These are phyloP conservation scores for Neodiprion virginianus DNA, from an alignment of 1,140 invertebrate genomes.

Conservation along the genomic window DNA sequence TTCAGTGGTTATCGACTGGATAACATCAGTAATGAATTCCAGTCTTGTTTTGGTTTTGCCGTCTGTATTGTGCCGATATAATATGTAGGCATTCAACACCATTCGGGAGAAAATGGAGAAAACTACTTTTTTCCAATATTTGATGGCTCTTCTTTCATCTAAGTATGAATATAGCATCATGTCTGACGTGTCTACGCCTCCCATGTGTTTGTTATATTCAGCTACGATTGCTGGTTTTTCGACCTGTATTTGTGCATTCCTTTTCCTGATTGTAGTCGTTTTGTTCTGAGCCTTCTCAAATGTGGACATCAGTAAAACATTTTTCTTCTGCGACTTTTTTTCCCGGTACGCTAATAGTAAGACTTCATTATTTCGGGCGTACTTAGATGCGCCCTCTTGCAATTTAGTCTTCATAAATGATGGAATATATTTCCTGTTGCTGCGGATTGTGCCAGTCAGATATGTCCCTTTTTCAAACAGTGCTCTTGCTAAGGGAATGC, in stretches of 20 bases:
- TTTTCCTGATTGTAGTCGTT: conserved; percentile 17
- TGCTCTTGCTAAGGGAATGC: conserved; percentile 26
- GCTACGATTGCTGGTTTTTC: conserved; percentile 23
- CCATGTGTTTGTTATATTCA: conserved; percentile 26
- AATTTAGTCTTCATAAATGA: conserved; percentile 18
- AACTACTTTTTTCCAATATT: conserved; percentile 39
- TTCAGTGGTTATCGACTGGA: conserved; percentile 23
- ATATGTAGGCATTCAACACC: conserved; percentile 38
- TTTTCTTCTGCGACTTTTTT: conserved; percentile 28
- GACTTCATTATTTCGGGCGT: conserved; percentile 18
- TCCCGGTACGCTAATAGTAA: conserved; percentile 23
- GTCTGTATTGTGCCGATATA: conserved; percentile 30
- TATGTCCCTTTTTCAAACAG: conserved; percentile 22
- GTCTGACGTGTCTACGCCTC: conserved; percentile 28
- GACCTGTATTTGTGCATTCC: conserved; percentile 19
- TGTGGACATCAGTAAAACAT: conserved; percentile 28
- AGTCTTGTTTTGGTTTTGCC: conserved; percentile 30
- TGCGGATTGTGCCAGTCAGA: conserved; percentile 26
- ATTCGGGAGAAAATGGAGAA: conserved; percentile 37
- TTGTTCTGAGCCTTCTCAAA: conserved; percentile 21
- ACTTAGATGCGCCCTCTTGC: conserved; percentile 25
- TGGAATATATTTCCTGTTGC: conserved; percentile 27
- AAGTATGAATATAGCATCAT: conserved; percentile 34
- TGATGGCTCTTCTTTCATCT: conserved; percentile 37
- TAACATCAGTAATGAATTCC: conserved; percentile 35